Evolutionary conservation across 2,888 invertebrate genomes (phyloP).

Genomic region (Frankliniella intonsa): DNA sequence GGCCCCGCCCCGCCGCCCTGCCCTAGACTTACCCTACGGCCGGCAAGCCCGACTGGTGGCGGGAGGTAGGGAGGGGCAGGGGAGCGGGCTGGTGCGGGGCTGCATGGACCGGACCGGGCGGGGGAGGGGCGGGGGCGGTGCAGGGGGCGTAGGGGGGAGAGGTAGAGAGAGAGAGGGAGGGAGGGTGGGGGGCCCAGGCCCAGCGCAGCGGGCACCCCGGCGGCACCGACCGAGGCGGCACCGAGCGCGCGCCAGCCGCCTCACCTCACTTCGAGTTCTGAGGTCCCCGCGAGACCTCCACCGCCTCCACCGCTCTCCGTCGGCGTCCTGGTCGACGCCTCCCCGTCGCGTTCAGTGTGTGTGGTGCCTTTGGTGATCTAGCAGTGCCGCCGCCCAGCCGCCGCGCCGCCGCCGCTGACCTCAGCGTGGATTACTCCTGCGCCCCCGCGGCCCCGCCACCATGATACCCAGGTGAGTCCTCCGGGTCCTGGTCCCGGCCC

Average conservation of each 20-base stretch:
- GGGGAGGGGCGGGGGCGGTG: not conserved
- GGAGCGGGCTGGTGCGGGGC: not conserved
- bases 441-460: not conserved
- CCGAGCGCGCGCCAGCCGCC: not conserved
- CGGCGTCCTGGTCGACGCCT: not conserved
- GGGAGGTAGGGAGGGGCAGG: not conserved
- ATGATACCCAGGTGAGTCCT: constrained; percentile 19
- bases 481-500: not conserved
- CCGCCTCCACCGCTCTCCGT: not conserved
- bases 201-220: not conserved
- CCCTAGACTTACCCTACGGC: constrained; percentile 16
- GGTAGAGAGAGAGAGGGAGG: not conserved
- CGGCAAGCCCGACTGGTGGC: constrained; percentile 13
- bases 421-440: not conserved
- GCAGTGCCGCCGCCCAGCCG: not conserved
- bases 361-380: not conserved
- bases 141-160: not conserved
- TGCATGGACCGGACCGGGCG: not conserved
- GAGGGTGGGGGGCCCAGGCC: not conserved
- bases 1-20: not conserved
- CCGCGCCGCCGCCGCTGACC: not conserved
- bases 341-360: not conserved
- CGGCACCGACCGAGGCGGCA: not conserved
- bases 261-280: not conserved
- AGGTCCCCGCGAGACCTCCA: constrained; percentile 6